Base-by-base conservation (phyloP, 2,113 vertebrate genomes). In the Pluvialis apricaria region DNA sequence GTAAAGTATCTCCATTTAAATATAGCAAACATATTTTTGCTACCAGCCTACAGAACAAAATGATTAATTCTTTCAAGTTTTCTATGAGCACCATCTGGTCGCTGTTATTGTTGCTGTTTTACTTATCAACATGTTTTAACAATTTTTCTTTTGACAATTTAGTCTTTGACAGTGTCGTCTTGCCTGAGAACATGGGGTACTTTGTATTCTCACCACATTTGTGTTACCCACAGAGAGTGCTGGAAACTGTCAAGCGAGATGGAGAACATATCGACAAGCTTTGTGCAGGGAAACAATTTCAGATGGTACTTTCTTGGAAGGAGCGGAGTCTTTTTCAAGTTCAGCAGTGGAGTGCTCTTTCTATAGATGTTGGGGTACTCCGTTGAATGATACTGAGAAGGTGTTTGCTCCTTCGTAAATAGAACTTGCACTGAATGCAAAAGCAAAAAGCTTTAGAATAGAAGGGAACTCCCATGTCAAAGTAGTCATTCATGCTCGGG, bases 11-110 rank as follows among this genome's bases (percentile, higher is more conserved):
- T 69, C 64, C 28, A 47, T 82, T 88, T 91, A 96, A 96, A 94
- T 90, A 89, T 79, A 92, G 84, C 62, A 72, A 84, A 86, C 47
- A 44, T 75, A 90, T 88, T 95, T 91, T 94, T 92, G 61, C 73
- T 82, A 83, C 64, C 73, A 96, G 65, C 86, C 90, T 88, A 72
- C 69, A 57, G 78, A 95, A 66, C 42, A 45, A 17, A 65, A 73
- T 76, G 45, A 95, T 93, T 91, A 93, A 91, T 88, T 93, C 82
- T 79, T 88, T 82, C 31, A 73, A 19, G 66, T 70, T 76, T 92
- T 85, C 82, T 69, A 58, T 38, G 54, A 92, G 88, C 70, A 90
- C 96, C 91, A 95, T 96, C 93, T 97, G 94, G 69, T 64, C 1
- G 0, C 49, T 11, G 3, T n/a, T 69, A 66, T 60, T 91, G 86